Conservation (phyloP, 2,797 vertebrate species). For the Falco concolor region DNA sequence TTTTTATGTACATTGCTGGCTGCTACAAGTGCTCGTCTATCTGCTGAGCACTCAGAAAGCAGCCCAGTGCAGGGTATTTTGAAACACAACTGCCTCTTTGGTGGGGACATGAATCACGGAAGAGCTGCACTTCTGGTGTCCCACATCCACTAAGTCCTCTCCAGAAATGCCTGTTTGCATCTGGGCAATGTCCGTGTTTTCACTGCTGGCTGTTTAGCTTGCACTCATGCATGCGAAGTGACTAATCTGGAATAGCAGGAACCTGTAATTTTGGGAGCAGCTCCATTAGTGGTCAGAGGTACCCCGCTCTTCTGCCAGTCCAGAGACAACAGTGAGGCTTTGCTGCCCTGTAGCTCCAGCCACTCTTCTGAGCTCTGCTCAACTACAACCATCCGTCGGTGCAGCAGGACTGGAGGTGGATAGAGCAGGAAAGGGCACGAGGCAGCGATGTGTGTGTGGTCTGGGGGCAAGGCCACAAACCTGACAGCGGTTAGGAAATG, state of each 20-base stretch:
- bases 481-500: not conserved
- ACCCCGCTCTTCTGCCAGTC: not conserved
- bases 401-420: not conserved
- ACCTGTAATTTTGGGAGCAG: not conserved
- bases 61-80: not conserved
- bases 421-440: not conserved
- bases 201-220: not conserved
- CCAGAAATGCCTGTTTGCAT: not conserved
- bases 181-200: not conserved
- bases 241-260: constrained; percentile 6
- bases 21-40: not conserved
- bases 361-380: not conserved
- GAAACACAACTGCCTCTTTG: not conserved
- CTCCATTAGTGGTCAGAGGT: not conserved
- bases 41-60: not conserved
- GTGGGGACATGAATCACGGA: not conserved
- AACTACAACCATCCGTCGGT: not conserved
- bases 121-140: not conserved
- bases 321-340: not conserved
- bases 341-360: not conserved
- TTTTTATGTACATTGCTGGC: not conserved
- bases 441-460: rapidly evolving
- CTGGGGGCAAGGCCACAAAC: not conserved
- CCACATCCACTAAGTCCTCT: not conserved
- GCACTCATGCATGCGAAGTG: rapidly evolving